A percentile compares a stretch with the other conserved stretches of the same genome.
These are phyloP conservation scores for Eulemur albifrons DNA, from an alignment of 2,797 vertebrate genomes.

Conservation along the genomic window DNA sequence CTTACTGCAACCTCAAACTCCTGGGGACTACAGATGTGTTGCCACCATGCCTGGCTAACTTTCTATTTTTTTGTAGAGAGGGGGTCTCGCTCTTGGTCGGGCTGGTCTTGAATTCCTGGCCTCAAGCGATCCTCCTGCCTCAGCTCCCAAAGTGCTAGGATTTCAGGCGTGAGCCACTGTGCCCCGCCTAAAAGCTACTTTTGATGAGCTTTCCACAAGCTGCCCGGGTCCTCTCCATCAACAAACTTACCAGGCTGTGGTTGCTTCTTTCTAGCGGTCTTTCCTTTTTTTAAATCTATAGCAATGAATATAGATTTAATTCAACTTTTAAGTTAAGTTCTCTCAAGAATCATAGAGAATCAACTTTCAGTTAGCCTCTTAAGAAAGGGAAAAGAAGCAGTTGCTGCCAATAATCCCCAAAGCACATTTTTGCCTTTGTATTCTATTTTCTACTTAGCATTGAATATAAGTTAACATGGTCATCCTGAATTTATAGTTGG, in stretches of 20 bases:
- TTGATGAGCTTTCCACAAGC: slow-evolving; percentile 47
- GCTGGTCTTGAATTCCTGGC: neutral
- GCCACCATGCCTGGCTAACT: neutral
- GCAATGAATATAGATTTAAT: slow-evolving; percentile 46
- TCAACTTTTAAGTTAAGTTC: slow-evolving; percentile 51
- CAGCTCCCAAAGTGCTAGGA: neutral
- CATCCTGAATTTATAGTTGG: slow-evolving; percentile 39
- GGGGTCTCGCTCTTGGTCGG: neutral
- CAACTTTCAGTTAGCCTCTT: neutral
- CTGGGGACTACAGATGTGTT: neutral
- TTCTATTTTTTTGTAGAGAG: neutral
- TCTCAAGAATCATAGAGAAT: neutral
- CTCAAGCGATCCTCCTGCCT: neutral
- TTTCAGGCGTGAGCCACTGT: neutral
- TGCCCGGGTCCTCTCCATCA: neutral
- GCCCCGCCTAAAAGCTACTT: neutral
- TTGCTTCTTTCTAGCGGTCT: neutral
- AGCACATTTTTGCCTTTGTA: neutral
- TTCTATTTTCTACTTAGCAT: slow-evolving; percentile 47
- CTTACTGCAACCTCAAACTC: neutral
- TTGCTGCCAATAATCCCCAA: neutral
- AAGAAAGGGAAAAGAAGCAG: slow-evolving; percentile 30
- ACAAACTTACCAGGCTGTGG: neutral
- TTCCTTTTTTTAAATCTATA: slow-evolving; percentile 42
- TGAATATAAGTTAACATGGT: slow-evolving; percentile 28